Evolutionary conservation across 2,888 invertebrate genomes (phyloP), one percentile per base, ranked within the genome.

Genomic region (Molorchus minor): DNA sequence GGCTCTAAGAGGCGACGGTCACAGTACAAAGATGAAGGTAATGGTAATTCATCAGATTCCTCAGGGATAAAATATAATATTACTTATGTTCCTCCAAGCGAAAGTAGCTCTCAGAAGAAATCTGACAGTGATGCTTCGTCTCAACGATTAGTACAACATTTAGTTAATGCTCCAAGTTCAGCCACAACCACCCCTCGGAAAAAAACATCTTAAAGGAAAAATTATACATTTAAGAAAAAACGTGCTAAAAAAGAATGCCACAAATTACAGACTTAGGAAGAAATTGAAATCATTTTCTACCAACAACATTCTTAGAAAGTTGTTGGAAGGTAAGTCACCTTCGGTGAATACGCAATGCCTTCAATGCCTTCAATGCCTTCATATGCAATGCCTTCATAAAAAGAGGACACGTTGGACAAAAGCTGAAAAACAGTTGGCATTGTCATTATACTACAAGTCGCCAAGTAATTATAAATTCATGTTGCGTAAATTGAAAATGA

Each of bases 391-490:
- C 13, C 13, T 35, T 35, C 35, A 35, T 10, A 41, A 41, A 41
- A 41, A 41, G n/a, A 41, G 15, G n/a, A 13, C 41, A 41, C 3
- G 3, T 3, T 41, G 41, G 41, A 8, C 41, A 41, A 41, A 41
- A 41, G 15, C 3, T 5, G 41, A 41, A 41, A 41, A 41, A 41
- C 41, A 41, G n/a, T 41, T 41, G 16, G 41, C 41, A 3, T 5
- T 13, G n/a, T 41, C 41, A 13, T 41, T 13, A 41, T 41, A 41
- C 41, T 41, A 41, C 21, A 30, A 46, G 15, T 41, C 41, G 41
- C 41, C 41, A 41, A 41, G 15, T 20, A 15, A 16, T 16, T n/a
- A 41, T 20, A 41, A 41, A 41, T 41, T 10, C 16, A 12, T 41
- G 41, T 17, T 15, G 4, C 12, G 16, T 4, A 8, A 5, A n/a